Base-by-base conservation (phyloP, 2,113 vertebrate species). In the Calonectris borealis region DNA sequence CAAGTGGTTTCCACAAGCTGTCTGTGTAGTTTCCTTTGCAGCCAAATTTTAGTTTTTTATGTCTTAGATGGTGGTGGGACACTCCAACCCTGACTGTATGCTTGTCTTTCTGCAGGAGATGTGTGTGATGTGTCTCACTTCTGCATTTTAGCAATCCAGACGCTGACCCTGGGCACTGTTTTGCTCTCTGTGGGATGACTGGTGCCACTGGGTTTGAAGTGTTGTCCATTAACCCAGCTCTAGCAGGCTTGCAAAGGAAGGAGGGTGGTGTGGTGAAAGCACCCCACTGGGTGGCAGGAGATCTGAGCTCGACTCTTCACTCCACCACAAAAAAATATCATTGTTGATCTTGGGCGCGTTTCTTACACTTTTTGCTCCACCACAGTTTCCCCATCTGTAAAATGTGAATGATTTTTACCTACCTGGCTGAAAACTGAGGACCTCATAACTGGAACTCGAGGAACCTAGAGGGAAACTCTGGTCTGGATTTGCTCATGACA, bases 371-470 rank as follows among this genome's bases (percentile, higher is more conserved):
- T 83, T 58, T 84, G 38, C 87, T 91, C 66, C 66, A 91, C 95
- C 91, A 91, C 96, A 94, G 54, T 73, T 95, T 92, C 78, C 66
- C 26, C 89, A 55, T 77, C 46, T 66, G 66, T 70, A 77, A 93
- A 95, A 95, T 70, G 32, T 62, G 89, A 89, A 93, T 36, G 78
- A 78, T 48, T 96, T 97, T 95, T 95, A 95, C 96, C 68, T 94
- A 91, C 75, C 93, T 97, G 89, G 89, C 73, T 97, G 95, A 95
- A 95, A 95, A 85, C 57, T 89, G 81, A 91, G 81, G 66, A 86
- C 52, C 54, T 96, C 86, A 29, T 60, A 86, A 89, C 72, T 93
- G 93, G 84, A 96, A 85, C 70, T 95, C 4, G 4, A 95, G 93
- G 95, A 96, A 96, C 84, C 58, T 83, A 16, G 51, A 77, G 78